These are phyloP conservation scores for Corythoichthys intestinalis DNA, from an alignment of 2,113 vertebrate genomes.

Conservation along the genomic window DNA sequence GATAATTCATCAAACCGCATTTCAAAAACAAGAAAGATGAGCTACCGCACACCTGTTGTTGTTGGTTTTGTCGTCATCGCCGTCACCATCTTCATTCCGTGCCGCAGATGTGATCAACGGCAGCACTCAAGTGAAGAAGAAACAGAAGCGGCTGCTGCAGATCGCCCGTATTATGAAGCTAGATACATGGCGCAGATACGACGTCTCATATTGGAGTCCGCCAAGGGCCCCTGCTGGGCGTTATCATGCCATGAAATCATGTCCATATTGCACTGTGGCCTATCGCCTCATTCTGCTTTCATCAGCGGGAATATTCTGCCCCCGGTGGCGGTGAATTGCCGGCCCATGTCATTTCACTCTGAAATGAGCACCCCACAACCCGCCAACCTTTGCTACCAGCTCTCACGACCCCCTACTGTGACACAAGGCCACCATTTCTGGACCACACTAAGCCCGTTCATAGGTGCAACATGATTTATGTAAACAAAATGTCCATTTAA, in stretches of 20 bases:
- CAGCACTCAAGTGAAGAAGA: slow-evolving; percentile 51
- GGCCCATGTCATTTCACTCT: slow-evolving; percentile 42
- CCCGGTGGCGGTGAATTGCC: slow-evolving; percentile 33
- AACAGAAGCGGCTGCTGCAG: slow-evolving; percentile 52
- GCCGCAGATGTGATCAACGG: slow-evolving; percentile 50
- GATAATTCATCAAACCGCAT: slow-evolving; percentile 55
- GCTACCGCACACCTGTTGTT: slow-evolving; percentile 35
- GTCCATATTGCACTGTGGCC: slow-evolving; percentile 69
- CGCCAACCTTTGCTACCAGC: slow-evolving; percentile 23
- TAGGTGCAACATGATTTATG: neutral
- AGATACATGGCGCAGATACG: slow-evolving; percentile 64
- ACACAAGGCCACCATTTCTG: slow-evolving; percentile 4
- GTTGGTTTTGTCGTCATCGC: slow-evolving; percentile 9
- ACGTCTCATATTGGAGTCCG: slow-evolving; percentile 75
- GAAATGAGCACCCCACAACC: slow-evolving; percentile 34
- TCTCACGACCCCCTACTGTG: slow-evolving; percentile 9
- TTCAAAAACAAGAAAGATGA: slow-evolving; percentile 51
- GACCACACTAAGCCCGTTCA: neutral
- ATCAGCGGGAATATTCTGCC: slow-evolving; percentile 57
- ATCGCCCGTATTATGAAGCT: slow-evolving; percentile 65
- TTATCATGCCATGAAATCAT: slow-evolving; percentile 77
- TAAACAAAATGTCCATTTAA: neutral
- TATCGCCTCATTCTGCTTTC: slow-evolving; percentile 66
- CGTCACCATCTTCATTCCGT: slow-evolving; percentile 14
- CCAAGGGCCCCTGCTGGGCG: slow-evolving; percentile 62